Base-by-base conservation (phyloP, 2,888 invertebrate species). In the Aromia moschata region DNA sequence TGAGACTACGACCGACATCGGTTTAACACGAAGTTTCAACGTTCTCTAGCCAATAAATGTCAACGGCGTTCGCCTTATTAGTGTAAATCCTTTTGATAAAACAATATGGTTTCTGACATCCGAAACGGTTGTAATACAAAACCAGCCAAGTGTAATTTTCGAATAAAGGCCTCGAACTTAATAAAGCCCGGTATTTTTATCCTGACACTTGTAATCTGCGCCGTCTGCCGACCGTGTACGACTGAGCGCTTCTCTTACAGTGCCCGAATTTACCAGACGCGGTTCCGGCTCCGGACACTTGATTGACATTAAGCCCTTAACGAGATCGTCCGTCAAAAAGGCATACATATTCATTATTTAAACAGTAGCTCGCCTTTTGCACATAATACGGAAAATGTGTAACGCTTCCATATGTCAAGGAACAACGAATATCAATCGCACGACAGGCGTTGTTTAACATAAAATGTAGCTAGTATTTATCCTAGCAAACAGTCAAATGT, bases 261-360 rank as follows among this genome's bases (percentile, higher is more conserved):
- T 9, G 41, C 25, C 52, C 31, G 41, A 46, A 41, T 52, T 52
- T 31, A 52, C 52, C 41, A 52, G 41, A 52, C 31, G 52, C 52
- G 63, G 67, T 67, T 68, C 70, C 67, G 68, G 68, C 63, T 60
- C 12, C 56, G 56, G 61, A 62, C 63, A 45, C 59, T 62, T 70
- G 70, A 70, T 65, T 68, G 70, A 70, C 68, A 46, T 46, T 68
- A 68, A 70, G 60, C 68, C 62, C 52, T 67, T 68, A 70, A 67
- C 67, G 66, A 64, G n/a, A n/a, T n/a, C n/a, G n/a, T n/a, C n/a
- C n/a, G n/a, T n/a, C n/a, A n/a, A n/a, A n/a, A n/a, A 69, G 65
- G 69, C 62, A 74, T 74, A 73, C 72, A 74, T 74, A 74, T 74
- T 73, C 71, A 74, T 74, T 72, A 73, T 71, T 73, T 72, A 52